Evolutionary conservation across 2,113 vertebrate genomes (phyloP).

Genomic region (Microcebus griseorufus): DNA sequence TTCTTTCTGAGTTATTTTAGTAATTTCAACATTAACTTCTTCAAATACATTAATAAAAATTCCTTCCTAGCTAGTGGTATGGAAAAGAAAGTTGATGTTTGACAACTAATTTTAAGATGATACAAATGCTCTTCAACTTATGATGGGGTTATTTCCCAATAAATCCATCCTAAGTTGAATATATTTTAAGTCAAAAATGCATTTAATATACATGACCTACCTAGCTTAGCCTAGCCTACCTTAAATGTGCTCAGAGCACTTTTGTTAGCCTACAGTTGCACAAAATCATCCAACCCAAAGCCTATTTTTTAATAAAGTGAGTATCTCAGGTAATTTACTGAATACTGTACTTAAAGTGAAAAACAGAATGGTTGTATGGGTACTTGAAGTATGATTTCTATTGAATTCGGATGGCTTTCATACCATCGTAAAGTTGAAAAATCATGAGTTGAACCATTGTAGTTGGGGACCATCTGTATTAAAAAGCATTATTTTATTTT

Average conservation of each 20-base stretch:
- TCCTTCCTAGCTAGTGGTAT: not conserved
- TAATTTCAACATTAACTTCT: slow-evolving; percentile 28
- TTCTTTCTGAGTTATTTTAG: slow-evolving; percentile 16
- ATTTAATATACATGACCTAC: not conserved
- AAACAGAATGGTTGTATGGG: not conserved
- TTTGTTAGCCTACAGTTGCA: not conserved
- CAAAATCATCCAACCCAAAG: not conserved
- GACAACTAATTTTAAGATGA: slow-evolving; percentile 44
- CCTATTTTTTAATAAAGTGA: not conserved
- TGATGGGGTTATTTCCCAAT: not conserved
- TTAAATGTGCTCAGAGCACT: not conserved
- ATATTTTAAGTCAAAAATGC: not conserved
- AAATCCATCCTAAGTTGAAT: not conserved
- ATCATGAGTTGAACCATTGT: not conserved
- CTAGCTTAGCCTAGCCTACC: not conserved
- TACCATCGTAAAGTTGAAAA: not conserved
- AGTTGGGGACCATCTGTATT: not conserved
- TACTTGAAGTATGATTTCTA: not conserved
- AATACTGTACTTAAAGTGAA: not conserved
- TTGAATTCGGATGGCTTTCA: not conserved
- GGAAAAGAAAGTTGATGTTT: slow-evolving; percentile 8
- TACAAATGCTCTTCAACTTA: not conserved
- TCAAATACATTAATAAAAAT: slow-evolving; percentile 17
- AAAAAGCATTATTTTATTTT: slow-evolving; percentile 10
- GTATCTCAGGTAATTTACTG: not conserved